A percentile compares a stretch with the other conserved stretches of the same genome.
These are phyloP conservation scores for Meliscaeva auricollis DNA, from an alignment of 2,888 invertebrate species.

Conservation along the genomic window DNA sequence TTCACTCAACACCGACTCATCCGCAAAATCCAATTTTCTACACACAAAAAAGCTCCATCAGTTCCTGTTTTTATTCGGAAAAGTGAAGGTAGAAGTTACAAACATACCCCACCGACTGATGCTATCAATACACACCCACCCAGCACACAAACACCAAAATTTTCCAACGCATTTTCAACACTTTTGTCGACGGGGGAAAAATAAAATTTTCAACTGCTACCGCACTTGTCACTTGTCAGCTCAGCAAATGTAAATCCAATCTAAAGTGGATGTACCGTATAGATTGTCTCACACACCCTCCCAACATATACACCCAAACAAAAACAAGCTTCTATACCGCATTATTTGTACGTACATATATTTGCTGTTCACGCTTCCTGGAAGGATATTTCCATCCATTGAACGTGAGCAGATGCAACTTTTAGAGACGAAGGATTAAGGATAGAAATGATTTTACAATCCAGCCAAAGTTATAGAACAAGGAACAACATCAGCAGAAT, in stretches of 20 bases:
- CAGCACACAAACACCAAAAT: not conserved
- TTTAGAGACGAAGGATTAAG: slow-evolving; percentile 38
- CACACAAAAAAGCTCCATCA: slow-evolving; percentile 7
- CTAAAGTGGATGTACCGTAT: slow-evolving; percentile 64
- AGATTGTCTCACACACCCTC: not conserved
- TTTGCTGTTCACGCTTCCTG: slow-evolving; percentile 12
- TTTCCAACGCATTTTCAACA: slow-evolving; percentile 65
- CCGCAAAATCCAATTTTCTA: slow-evolving; percentile 57
- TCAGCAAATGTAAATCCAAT: slow-evolving; percentile 76
- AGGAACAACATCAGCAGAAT: not conserved
- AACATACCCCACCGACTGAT: not conserved
- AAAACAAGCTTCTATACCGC: slow-evolving; percentile 11
- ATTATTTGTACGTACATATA: slow-evolving; percentile 36
- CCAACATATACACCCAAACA: not conserved
- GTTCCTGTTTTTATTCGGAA: not conserved
- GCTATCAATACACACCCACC: not conserved
- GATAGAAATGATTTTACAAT: slow-evolving; percentile 12
- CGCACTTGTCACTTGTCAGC: slow-evolving; percentile 76
- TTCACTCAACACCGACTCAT: slow-evolving; percentile 39
- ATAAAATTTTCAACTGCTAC: slow-evolving; percentile 74
- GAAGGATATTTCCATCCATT: slow-evolving; percentile 21
- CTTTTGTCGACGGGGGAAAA: slow-evolving; percentile 51
- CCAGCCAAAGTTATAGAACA: not conserved
- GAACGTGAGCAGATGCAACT: slow-evolving; percentile 58
- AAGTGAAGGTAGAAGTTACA: not conserved